Evolutionary conservation across 2,888 invertebrate genomes (phyloP).

Genomic region (Lasioglossum figueresi): DNA sequence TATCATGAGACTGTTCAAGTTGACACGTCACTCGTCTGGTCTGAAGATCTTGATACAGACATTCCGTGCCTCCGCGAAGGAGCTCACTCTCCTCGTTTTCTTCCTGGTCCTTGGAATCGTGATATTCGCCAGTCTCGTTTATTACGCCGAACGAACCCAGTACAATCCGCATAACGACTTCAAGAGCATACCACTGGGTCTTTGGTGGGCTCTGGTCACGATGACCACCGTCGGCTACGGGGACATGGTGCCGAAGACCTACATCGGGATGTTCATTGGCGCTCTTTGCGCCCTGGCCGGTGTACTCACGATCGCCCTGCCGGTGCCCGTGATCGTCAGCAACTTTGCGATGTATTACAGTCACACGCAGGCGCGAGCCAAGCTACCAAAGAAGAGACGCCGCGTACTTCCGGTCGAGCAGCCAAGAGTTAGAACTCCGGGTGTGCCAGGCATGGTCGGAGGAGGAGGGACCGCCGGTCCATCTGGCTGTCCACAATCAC

Average conservation of each 20-base stretch:
- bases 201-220: conserved; percentile 99
- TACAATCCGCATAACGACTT: conserved; percentile 98
- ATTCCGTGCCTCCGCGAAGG: conserved; percentile 98
- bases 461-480: conserved; percentile 81
- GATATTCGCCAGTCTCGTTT: conserved; percentile 98
- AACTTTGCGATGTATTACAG: conserved; percentile 99
- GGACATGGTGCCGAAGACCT: conserved; percentile 99
- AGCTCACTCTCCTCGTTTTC: conserved; percentile 97
- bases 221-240: conserved; percentile 99
- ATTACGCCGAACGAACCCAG: conserved; percentile 98
- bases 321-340: conserved; percentile 99
- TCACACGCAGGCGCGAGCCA: conserved; percentile 98
- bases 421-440: conserved; percentile 85
- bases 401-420: conserved; percentile 98
- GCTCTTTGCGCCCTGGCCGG: conserved; percentile 99
- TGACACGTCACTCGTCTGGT: conserved; percentile 98
- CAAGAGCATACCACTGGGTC: conserved; percentile 98
- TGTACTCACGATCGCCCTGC: conserved; percentile 98
- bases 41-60: conserved; percentile 99
- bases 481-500: conserved; percentile 72
- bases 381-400: conserved; percentile 98
- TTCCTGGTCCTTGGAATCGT: conserved; percentile 97
- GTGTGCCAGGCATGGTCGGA: conserved; percentile 83
- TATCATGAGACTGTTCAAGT: conserved; percentile 98
- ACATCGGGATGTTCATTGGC: conserved; percentile 99